Conservation (phyloP, 2,888 invertebrate genomes). For the Cryptophagus acutangulus region DNA sequence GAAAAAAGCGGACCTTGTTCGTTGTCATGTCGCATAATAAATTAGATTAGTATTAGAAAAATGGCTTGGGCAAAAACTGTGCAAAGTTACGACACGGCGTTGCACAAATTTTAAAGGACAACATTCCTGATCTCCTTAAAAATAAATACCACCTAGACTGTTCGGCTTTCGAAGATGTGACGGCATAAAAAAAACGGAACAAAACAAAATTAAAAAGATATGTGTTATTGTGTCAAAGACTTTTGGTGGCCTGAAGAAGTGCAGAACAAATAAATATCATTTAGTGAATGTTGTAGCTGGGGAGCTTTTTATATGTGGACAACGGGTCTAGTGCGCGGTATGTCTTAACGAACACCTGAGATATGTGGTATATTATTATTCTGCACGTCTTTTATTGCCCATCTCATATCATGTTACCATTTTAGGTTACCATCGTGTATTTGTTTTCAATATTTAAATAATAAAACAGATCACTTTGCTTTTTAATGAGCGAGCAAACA, state of each 20-base stretch:
- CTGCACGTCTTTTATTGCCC: slow-evolving; percentile 22
- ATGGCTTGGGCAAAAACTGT: slow-evolving; percentile 21
- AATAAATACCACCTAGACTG: slow-evolving; percentile 30
- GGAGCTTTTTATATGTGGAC: slow-evolving; percentile 21
- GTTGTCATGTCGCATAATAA: slow-evolving; percentile 25
- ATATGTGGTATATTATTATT: slow-evolving; percentile 30
- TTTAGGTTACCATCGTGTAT: slow-evolving; percentile 17
- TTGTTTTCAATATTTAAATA: slow-evolving; percentile 23
- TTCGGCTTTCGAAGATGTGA: slow-evolving; percentile 13
- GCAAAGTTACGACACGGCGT: slow-evolving; percentile 17
- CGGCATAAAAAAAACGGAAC: neutral
- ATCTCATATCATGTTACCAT: slow-evolving; percentile 24
- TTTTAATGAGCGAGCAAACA: neutral
- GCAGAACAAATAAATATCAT: slow-evolving; percentile 39
- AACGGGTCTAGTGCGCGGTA: slow-evolving; percentile 25
- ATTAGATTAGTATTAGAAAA: slow-evolving; percentile 29
- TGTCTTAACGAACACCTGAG: slow-evolving; percentile 31
- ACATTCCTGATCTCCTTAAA: slow-evolving; percentile 35
- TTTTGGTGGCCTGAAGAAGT: slow-evolving; percentile 35
- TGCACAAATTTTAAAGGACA: slow-evolving; percentile 35
- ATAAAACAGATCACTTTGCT: slow-evolving; percentile 22
- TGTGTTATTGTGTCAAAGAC: slow-evolving; percentile 40
- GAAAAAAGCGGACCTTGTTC: slow-evolving; percentile 13
- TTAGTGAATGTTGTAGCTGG: slow-evolving; percentile 30
- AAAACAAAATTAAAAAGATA: slow-evolving; percentile 31